These are phyloP conservation scores for Mylabris sibirica DNA, from an alignment of 2,888 invertebrate genomes.

Conservation along the genomic window DNA sequence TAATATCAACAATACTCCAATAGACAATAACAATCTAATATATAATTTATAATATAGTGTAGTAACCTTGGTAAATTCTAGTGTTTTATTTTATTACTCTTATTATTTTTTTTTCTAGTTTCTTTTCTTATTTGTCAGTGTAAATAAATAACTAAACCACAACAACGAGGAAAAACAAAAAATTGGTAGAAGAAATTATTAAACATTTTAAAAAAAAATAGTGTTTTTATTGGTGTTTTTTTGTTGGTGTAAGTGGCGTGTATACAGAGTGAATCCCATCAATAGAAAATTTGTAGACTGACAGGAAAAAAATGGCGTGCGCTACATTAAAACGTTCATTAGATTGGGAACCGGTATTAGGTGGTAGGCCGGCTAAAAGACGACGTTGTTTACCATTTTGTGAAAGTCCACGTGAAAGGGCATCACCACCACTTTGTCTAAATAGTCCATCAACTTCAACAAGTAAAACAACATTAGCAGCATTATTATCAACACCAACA, in stretches of 20 bases:
- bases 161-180: constrained; percentile 20
- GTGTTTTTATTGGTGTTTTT: constrained; percentile 51
- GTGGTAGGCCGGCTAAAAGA: constrained; percentile 86
- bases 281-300: constrained; percentile 43
- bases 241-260: constrained; percentile 47
- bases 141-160: constrained; percentile 31
- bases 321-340: constrained; percentile 94
- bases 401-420: constrained; percentile 64
- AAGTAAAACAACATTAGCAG: constrained; percentile 51
- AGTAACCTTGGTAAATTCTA: background rate
- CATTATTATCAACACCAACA: background rate
- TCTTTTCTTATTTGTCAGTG: constrained; percentile 23
- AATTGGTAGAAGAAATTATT: constrained; percentile 24
- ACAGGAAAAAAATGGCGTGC: constrained; percentile 85
- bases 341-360: constrained; percentile 92
- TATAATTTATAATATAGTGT: constrained; percentile 1
- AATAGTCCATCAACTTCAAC: constrained; percentile 61
- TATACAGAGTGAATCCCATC: constrained; percentile 60
- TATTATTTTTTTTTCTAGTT: constrained; percentile 18
- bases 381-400: constrained; percentile 92
- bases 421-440: constrained; percentile 50
- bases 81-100: constrained; percentile 18
- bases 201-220: constrained; percentile 42
- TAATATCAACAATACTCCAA: background rate
- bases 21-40: constrained; percentile 14